These are phyloP conservation scores for Tympanoctomys barrerae DNA, from an alignment of 2,797 vertebrate genomes.

Conservation along the genomic window DNA sequence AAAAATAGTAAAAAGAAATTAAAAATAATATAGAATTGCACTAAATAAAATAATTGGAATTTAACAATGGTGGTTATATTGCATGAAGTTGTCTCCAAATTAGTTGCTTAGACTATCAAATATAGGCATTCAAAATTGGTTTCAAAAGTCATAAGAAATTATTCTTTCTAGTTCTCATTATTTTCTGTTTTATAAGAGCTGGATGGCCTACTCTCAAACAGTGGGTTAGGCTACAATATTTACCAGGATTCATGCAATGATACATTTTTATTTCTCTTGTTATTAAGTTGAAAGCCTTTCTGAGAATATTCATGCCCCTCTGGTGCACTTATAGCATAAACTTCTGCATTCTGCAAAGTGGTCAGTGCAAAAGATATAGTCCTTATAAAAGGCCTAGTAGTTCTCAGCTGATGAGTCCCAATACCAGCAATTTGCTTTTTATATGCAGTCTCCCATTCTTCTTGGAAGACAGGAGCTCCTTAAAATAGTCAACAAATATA, in stretches of 20 bases:
- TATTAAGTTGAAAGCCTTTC: background rate
- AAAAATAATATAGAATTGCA: no score
- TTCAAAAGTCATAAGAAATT: no score
- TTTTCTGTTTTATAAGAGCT: background rate
- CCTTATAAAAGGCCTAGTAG: background rate
- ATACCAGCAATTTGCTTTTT: background rate
- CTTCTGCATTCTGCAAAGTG: background rate
- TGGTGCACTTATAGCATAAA: background rate
- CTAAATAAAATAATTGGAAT: no score
- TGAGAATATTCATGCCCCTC: slow-evolving; percentile 2
- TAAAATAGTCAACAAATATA: background rate
- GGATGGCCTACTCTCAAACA: background rate
- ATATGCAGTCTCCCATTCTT: background rate
- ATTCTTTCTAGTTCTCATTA: background rate
- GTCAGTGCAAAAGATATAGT: background rate
- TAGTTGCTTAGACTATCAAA: no score
- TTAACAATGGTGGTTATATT: no score
- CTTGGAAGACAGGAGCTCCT: background rate
- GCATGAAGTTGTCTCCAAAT: no score
- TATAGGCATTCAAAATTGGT: no score
- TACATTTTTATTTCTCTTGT: background rate
- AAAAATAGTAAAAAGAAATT: no score
- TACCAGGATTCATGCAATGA: background rate
- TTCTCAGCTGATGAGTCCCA: background rate
- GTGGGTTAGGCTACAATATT: background rate